Base-by-base conservation (phyloP, 2,113 vertebrate species). In the Pelodiscus sinensis region DNA sequence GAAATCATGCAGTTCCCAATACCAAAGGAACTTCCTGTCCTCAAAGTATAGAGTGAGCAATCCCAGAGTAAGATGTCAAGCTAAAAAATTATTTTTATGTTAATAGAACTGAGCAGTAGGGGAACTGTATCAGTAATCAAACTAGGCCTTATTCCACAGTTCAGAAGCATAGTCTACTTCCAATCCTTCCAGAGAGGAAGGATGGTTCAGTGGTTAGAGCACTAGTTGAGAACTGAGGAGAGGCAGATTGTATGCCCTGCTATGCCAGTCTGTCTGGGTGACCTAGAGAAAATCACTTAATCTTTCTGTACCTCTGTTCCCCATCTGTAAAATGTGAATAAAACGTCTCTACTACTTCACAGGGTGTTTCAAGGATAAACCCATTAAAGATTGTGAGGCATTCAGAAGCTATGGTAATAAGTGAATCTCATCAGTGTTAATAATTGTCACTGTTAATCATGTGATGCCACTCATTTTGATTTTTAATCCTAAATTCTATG, bases 11-110 rank as follows among this genome's bases (percentile, higher is more conserved):
- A 80, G 16, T 58, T 83, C 85, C 87, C 79, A 80, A 27, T 82
- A 18, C 8, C 21, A 7, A 51, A 75, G 77, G 71, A 86, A 79
- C n/a, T 52, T 89, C 82, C 79, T 85, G 35, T 35, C 25, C 29
- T 0, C 60, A 56, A 38, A 92, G 50, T 31, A 56, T 85, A 77
- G 65, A 22, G 19, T 85, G 44, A 88, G 22, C 73, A 82, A 52
- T 2, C 31, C 35, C 27, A 12, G 25, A 85, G 79, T 78, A 90
- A 56, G 60, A 29, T 0, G 0, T 19, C 31, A 38, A 4, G 68
- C 82, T 38, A 68, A 0, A 1, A 79, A 80, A 44, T 19, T 18
- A 31, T 75, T 60, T 62, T 81, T 57, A 2, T 13, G n/a, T 13
- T 65, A 51, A 35, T 0, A 8, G 25, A 84, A 29, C 58, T 15